A percentile compares a stretch with the other conserved stretches of the same genome.
phyloP scores from a whole-genome alignment of 1,140 invertebrate genomes.

The Calephelis virginiensis region DNA sequence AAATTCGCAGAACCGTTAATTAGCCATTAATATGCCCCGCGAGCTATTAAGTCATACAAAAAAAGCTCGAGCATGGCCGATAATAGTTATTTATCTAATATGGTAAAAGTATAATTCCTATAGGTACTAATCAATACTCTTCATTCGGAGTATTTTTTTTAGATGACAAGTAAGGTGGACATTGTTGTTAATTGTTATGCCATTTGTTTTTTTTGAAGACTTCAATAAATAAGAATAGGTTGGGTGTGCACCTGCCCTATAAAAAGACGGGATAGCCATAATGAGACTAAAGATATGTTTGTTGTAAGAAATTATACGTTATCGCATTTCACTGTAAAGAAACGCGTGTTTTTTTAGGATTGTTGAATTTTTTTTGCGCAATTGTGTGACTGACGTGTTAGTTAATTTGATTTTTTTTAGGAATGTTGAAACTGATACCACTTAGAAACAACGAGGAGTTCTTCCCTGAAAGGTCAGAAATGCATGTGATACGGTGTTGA shows the following conservation, averaged over 20 bases:
- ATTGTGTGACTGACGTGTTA: too few relatives aligned
- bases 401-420: too few relatives aligned
- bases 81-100: slow-evolving; percentile 7
- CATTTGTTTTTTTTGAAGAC: slow-evolving; percentile 53
- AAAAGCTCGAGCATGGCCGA: not conserved
- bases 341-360: too few relatives aligned
- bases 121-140: slow-evolving; percentile 13
- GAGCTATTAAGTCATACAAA: slow-evolving; percentile 1
- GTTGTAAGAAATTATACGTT: slow-evolving; percentile 31
- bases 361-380: too few relatives aligned
- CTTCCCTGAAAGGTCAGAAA: too few relatives aligned
- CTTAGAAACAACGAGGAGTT: too few relatives aligned
- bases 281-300: slow-evolving; percentile 42
- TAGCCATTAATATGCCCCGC: slow-evolving; percentile 8
- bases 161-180: slow-evolving; percentile 47
- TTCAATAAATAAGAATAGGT: slow-evolving; percentile 55
- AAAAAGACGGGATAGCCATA: slow-evolving; percentile 57
- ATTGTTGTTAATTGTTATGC: slow-evolving; percentile 57
- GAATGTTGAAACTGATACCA: too few relatives aligned
- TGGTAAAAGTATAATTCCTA: slow-evolving; percentile 3
- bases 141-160: slow-evolving; percentile 41
- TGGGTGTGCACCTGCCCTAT: slow-evolving; percentile 54
- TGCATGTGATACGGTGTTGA: too few relatives aligned
- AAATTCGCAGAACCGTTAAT: slow-evolving; percentile 10
- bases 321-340: slow-evolving; percentile 18